Base-by-base conservation (phyloP, 1,140 invertebrate species). In the Caenorhabditis tropicalis region DNA sequence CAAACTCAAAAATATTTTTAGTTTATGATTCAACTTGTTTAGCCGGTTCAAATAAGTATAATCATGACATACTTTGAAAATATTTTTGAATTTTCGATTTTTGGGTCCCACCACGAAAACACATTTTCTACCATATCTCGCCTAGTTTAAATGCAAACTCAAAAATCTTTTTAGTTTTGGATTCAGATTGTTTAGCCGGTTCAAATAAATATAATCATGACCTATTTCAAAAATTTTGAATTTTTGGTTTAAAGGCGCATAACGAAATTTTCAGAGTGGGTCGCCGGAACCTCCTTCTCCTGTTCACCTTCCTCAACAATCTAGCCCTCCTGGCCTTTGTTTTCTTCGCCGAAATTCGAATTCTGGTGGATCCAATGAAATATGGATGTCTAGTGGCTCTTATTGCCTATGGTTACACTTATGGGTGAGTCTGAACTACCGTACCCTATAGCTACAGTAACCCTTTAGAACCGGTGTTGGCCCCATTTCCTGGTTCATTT, bases 401-500 rank as follows among this genome's bases (percentile, higher is more conserved):
- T 5, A 82, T 83, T n/a, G 9, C 49, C 49, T 85, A 88, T 48
- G 87, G 87, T 1, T 60, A 81, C 48, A 88, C 87, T 58, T 88
- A 88, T 58, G 87, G 87, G 87, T 87, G 9, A 16, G 51, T 65
- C 60, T 36, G 16, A 36, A 16, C 33, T 33, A 7, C 2, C 0
- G 12, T 24, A 15, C 29, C 21, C n/a, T 12, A 60, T 15, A 65
- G 9, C 27, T 6, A 43, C 9, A 24, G 21, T 27, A 0, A 1
- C 33, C 0, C 87, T 86, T 83, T 48, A 88, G 87, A 43, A 83
- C 87, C 27, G 87, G 80, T 1, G 83, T 84, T 7, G 87, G 87
- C 2, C 87, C 87, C 3, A 87, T 88, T 46, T 82, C 87, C 4
- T 88, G 87, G 87, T 88, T 88, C 49, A 70, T 88, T 24, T 87